phyloP scores from a whole-genome alignment of 2,888 invertebrate genomes.

The Gryllus longicercus region DNA sequence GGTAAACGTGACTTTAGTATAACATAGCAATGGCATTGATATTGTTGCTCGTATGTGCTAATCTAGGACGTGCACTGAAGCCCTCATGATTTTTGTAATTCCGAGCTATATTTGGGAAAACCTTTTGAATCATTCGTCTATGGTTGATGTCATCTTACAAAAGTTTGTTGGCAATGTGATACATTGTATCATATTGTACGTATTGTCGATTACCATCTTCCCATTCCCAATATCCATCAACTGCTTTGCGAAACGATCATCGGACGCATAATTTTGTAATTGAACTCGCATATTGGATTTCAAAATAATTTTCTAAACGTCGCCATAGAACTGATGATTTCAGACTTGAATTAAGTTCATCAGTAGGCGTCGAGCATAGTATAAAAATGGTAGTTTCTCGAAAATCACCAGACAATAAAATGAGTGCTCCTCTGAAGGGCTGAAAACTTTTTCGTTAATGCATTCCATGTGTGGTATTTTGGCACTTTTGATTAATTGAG shows the following conservation, averaged over 20 bases:
- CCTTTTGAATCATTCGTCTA: conserved; percentile 31
- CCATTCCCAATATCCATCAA: conserved; percentile 28
- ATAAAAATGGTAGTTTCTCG: background rate
- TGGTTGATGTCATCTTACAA: conserved; percentile 27
- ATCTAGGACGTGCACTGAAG: conserved; percentile 28
- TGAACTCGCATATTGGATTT: conserved; percentile 25
- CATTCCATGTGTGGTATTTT: no score
- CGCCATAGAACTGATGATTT: conserved; percentile 26
- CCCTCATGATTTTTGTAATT: conserved; percentile 29
- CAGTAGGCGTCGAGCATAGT: background rate
- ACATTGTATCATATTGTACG: conserved; percentile 20
- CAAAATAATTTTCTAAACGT: background rate
- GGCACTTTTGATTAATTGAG: no score
- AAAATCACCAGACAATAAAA: background rate
- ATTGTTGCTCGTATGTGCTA: conserved; percentile 28
- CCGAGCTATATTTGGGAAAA: conserved; percentile 29
- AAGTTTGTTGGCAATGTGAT: conserved; percentile 29
- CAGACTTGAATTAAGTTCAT: conserved; percentile 28
- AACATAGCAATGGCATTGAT: conserved; percentile 37
- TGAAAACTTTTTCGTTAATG: background rate
- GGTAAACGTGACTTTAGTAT: background rate
- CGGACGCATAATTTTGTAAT: conserved; percentile 24
- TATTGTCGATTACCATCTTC: conserved; percentile 27
- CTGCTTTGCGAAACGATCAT: conserved; percentile 26
- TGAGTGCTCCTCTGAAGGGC: background rate